Percentiles rank a stretch among this genome's conserved stretches.
Conservation (phyloP, 2,888 invertebrate species). For the Mythimna ferrago region DNA sequence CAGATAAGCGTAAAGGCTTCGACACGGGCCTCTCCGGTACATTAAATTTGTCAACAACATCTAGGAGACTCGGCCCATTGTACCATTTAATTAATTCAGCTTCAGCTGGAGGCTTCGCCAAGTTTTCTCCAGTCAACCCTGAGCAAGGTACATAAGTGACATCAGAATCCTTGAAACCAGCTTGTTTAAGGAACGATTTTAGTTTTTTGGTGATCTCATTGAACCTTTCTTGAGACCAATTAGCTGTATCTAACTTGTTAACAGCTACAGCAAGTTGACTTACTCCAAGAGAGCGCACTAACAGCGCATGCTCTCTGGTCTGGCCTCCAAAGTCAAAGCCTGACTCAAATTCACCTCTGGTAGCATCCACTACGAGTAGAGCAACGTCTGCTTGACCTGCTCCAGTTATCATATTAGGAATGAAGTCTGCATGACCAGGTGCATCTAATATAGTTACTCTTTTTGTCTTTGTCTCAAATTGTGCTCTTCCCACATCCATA, state of each 20-base stretch:
- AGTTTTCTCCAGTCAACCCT: constrained; percentile 98
- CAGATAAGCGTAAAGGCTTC: constrained; percentile 97
- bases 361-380: constrained; percentile 98
- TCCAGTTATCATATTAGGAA: constrained; percentile 99
- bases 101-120: constrained; percentile 93
- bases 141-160: constrained; percentile 98
- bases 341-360: constrained; percentile 99
- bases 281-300: constrained; percentile 97
- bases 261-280: constrained; percentile 98
- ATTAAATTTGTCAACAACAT: constrained; percentile 96
- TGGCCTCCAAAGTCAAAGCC: constrained; percentile 99
- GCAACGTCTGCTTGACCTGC: constrained; percentile 99
- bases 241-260: constrained; percentile 99
- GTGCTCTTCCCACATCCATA: constrained; percentile 99
- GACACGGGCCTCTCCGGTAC: constrained; percentile 96
- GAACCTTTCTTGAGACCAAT: constrained; percentile 98
- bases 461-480: constrained; percentile 97
- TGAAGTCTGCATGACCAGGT: constrained; percentile 99
- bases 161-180: constrained; percentile 96
- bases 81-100: constrained; percentile 94
- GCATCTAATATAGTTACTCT: constrained; percentile 97
- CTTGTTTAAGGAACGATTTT: constrained; percentile 96
- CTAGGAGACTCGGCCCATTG: constrained; percentile 95
- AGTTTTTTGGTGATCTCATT: constrained; percentile 96
- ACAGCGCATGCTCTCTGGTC: constrained; percentile 98